Evolutionary conservation across 2,113 vertebrate species (phyloP), one percentile per base, ranked within the genome.

Genomic region (Eulemur macaco): DNA sequence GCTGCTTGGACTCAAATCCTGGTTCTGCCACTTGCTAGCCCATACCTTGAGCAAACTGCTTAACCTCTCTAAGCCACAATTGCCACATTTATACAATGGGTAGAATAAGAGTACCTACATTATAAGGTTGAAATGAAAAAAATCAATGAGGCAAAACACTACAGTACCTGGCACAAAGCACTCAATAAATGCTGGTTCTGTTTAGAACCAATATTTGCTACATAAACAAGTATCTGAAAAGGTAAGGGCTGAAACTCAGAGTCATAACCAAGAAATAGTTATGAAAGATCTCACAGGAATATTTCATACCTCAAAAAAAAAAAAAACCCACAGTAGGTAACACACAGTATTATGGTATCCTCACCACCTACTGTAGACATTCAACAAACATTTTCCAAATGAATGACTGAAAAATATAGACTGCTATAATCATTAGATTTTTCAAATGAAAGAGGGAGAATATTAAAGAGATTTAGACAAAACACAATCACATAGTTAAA

Each of bases 401-500:
- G 21, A 86, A 80, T 54, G 45, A 86, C 6, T 80, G 18, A 91
- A 74, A 82, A 91, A 85, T 39, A 80, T 6, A 71, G 31, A 25
- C 27, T 31, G 68, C 52, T 63, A 50, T 77, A 58, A 89, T 71
- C 45, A 81, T 21, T 54, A 95, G 37, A 69, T 54, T 54, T 54
- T 54, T 54, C 52, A 54, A 54, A 17, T 54, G 52, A 54, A 14
- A 52, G 50, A 52, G 14, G 50, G 15, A 52, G 27, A 94, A 37
- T 78, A 78, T 83, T 68, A 90, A 37, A 91, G 34, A 96, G 54
- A 89, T 27, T 47, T 86, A 91, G 47, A 63, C 42, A 96, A n/a
- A 93, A 84, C 47, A 78, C 11, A 63, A 73, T 95, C 1, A 78
- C 25, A 42, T 27, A 64, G 58, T 85, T 81, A 86, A 92, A 89